These are phyloP conservation scores for Dicentrarchus labrax DNA, from an alignment of 2,113 vertebrate genomes.

Conservation along the genomic window DNA sequence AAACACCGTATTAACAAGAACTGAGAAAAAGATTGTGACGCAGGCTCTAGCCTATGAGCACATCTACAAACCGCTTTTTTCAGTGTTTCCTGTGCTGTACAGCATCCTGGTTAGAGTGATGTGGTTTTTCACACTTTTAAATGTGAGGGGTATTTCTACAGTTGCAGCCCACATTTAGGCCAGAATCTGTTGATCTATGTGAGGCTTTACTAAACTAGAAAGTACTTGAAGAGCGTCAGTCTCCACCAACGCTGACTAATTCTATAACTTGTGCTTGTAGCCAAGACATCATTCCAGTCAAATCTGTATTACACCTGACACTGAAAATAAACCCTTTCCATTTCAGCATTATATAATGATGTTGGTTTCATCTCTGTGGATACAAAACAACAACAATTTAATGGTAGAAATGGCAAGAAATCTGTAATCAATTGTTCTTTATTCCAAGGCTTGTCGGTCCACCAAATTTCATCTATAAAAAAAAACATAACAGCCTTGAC, in stretches of 20 bases:
- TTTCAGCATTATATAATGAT: not conserved
- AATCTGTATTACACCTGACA: constrained; percentile 8
- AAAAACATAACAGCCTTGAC: not conserved
- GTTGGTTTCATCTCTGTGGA: not conserved
- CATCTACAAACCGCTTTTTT: constrained; percentile 56
- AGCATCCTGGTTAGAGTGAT: constrained; percentile 75
- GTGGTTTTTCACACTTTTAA: constrained; percentile 69
- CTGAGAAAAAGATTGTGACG: constrained; percentile 50
- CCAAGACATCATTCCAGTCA: constrained; percentile 43
- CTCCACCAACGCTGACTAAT: constrained; percentile 49
- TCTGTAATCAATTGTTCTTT: not conserved
- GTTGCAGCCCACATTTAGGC: constrained; percentile 56
- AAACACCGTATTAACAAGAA: constrained; percentile 74
- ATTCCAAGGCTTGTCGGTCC: not conserved
- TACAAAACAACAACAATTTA: not conserved
- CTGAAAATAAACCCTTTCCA: constrained; percentile 18
- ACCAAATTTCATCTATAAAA: not conserved
- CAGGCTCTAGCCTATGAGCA: constrained; percentile 52
- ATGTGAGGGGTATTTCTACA: constrained; percentile 73
- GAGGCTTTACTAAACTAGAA: constrained; percentile 59
- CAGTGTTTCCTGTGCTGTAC: constrained; percentile 64
- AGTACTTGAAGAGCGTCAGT: constrained; percentile 42
- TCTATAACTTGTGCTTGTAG: constrained; percentile 21
- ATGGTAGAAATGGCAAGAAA: not conserved
- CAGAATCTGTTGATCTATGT: constrained; percentile 51